phyloP scores from a whole-genome alignment of 2,113 vertebrate genomes.

The Oostethus manadensis region DNA sequence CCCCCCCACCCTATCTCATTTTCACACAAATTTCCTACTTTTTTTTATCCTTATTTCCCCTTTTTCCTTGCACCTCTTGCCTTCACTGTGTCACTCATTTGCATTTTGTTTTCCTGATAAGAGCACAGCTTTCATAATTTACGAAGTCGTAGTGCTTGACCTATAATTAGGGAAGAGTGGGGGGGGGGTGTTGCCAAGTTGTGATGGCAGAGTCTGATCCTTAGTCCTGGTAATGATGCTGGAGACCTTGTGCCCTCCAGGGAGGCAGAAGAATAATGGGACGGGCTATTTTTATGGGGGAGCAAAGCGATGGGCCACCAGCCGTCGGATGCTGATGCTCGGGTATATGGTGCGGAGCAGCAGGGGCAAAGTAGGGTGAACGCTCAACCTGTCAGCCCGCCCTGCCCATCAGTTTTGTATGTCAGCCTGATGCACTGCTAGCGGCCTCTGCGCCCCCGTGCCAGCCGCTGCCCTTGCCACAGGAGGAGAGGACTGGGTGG shows the following conservation, averaged over 20 bases:
- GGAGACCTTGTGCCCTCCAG: slow-evolving; percentile 91
- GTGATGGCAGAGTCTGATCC: slow-evolving; percentile 84
- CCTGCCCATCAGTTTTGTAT: slow-evolving; percentile 85
- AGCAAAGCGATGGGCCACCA: slow-evolving; percentile 83
- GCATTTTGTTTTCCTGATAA: slow-evolving; percentile 71
- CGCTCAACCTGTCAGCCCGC: slow-evolving; percentile 78
- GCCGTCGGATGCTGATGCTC: slow-evolving; percentile 59
- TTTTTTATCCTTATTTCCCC: slow-evolving; percentile 57
- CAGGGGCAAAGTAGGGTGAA: slow-evolving; percentile 68
- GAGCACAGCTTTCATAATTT: slow-evolving; percentile 99
- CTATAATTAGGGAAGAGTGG: slow-evolving; percentile 98
- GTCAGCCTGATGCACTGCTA: slow-evolving; percentile 75
- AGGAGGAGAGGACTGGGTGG: slow-evolving; percentile 39
- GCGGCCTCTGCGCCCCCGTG: slow-evolving; percentile 50
- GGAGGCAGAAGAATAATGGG: slow-evolving; percentile 98
- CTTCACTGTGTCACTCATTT: slow-evolving; percentile 26
- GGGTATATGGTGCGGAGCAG: slow-evolving; percentile 78
- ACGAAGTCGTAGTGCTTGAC: slow-evolving; percentile 97
- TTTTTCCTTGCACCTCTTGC: slow-evolving; percentile 39
- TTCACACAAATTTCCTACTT: slow-evolving; percentile 70
- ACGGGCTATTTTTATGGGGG: slow-evolving; percentile 97
- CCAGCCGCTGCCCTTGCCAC: slow-evolving; percentile 71
- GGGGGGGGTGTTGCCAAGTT: slow-evolving; percentile 58
- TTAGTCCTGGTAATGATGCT: slow-evolving; percentile 98
- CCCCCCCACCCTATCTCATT: slow-evolving; percentile 64